Base-by-base conservation (phyloP, 2,113 vertebrate genomes). In the Eublepharis macularius region DNA sequence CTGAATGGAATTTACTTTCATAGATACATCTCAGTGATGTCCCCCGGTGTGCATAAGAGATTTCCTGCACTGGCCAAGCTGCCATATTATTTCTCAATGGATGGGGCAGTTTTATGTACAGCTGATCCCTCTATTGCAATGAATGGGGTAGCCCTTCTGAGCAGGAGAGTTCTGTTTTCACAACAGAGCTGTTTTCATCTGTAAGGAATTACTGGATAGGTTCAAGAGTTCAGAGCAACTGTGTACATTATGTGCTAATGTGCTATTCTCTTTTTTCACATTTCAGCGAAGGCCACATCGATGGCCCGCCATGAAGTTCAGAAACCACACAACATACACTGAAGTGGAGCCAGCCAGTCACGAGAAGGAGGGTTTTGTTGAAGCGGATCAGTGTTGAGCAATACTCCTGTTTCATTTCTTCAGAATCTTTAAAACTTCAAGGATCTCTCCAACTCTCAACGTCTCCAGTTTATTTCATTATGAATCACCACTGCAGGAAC, bases 291-390 rank as follows among this genome's bases (percentile, higher is more conserved):
- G 97, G 92, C 97, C 97, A 16, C 98, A 97, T 86, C 98, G 94
- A 89, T 99, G 98, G 98, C 97, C 98, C 0, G 96, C 98, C 82
- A 98, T 99, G 98, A 98, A 98, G 89, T 99, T 99, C 94, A 97
- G 96, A 6, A 98, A 97, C 90, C 97, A 96, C 90, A 92, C 95
- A 12, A 97, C 96, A 0, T 99, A 99, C 87, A 96, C 97, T 0
- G 98, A 99, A 93, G 98, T 99, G 4, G 98, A 99, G 80, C 95
- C 97, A 0, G 93, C 95, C 6, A 96, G 97, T 89, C 98, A 98
- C 0, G 98, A 99, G 87, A 99, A 98, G 92, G 98, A 99, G 76
- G 97, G 98, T 1, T 98, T 99, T 26, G 96, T 99, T 16, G 98
- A 99, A 93, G 98, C 98, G 0, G 98, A 98, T 86, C 98, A 98